These are phyloP conservation scores for Amia ocellicauda DNA, from an alignment of 2,113 vertebrate genomes.

Conservation along the genomic window DNA sequence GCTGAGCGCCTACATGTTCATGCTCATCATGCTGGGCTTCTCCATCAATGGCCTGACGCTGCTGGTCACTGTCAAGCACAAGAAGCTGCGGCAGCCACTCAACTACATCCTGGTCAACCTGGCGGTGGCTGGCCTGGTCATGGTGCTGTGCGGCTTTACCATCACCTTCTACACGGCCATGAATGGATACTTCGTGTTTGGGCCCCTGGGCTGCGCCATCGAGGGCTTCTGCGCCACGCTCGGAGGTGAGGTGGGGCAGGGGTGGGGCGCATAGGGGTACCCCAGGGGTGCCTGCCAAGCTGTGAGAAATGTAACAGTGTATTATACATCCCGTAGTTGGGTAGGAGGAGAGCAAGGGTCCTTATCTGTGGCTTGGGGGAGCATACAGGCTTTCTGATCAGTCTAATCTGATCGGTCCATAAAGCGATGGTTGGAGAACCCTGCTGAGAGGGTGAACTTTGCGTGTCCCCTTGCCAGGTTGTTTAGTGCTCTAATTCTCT, in stretches of 20 bases:
- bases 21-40: conserved; percentile 63
- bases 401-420: no score
- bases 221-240: conserved; percentile 70
- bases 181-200: conserved; percentile 60
- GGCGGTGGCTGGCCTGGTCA: conserved; percentile 65
- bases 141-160: conserved; percentile 67
- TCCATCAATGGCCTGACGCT: conserved; percentile 74
- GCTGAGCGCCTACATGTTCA: conserved; percentile 66
- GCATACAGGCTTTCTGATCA: no score
- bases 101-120: conserved; percentile 74
- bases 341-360: no score
- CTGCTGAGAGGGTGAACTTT: no score
- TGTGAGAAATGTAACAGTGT: no score
- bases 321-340: no score
- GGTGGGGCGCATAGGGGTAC: not conserved
- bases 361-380: no score
- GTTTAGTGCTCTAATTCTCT: no score
- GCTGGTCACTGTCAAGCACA: conserved; percentile 71
- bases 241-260: conserved; percentile 57
- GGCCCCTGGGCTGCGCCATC: conserved; percentile 44
- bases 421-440: no score
- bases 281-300: no score
- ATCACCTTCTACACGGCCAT: conserved; percentile 57
- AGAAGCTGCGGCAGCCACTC: conserved; percentile 75
- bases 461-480: no score